phyloP scores from a whole-genome alignment of 2,797 vertebrate genomes.

The Decapterus maruadsi region DNA sequence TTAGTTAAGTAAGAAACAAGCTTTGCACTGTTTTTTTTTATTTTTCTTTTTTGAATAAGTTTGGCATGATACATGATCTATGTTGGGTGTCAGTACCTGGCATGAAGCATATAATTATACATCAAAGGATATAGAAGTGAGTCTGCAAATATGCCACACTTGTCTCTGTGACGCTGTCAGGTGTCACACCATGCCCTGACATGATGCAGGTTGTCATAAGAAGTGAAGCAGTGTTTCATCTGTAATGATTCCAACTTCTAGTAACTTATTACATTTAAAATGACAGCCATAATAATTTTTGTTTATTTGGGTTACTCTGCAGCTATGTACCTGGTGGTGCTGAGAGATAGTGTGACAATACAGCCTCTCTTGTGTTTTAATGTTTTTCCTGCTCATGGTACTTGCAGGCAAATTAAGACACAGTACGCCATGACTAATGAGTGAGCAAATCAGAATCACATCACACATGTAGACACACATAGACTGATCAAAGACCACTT shows the following conservation, averaged over 20 bases:
- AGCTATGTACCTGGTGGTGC: background rate
- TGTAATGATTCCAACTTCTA: constrained; percentile 22
- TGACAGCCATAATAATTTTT: constrained; percentile 4
- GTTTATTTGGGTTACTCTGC: background rate
- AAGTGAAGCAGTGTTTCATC: constrained; percentile 44
- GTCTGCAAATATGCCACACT: constrained; percentile 20
- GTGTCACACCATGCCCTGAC: constrained; percentile 37
- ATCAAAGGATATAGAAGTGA: constrained; percentile 56
- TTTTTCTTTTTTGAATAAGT: constrained; percentile 11
- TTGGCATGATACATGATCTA: constrained; percentile 41
- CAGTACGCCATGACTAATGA: constrained; percentile 20
- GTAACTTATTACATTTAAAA: constrained; percentile 50
- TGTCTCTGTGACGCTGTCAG: constrained; percentile 43
- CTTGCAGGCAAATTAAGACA: constrained; percentile 14
- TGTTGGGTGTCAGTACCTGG: constrained; percentile 39
- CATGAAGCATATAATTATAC: constrained; percentile 59
- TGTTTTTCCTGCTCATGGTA: background rate
- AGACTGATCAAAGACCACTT: constrained; percentile 53
- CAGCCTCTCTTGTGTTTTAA: background rate
- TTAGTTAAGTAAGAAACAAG: constrained; percentile 7
- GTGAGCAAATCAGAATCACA: background rate
- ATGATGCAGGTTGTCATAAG: constrained; percentile 25
- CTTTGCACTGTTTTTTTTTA: constrained; percentile 18
- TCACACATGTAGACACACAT: constrained; percentile 8
- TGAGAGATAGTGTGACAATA: constrained; percentile 8